Evolutionary conservation across 2,797 vertebrate species (phyloP).

Genomic region (Poliocrania exsul): DNA sequence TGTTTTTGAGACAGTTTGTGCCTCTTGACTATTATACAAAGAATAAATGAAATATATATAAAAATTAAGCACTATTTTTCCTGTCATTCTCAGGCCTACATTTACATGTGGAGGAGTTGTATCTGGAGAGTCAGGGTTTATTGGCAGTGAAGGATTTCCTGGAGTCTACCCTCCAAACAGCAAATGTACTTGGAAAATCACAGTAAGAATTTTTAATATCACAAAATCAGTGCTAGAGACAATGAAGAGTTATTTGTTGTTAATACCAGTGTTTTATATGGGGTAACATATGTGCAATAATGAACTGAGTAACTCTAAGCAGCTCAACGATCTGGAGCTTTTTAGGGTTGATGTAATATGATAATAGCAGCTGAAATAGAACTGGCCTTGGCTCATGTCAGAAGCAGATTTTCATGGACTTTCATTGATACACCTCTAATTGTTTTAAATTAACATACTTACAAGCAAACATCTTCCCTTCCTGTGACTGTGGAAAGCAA

Average conservation of each 20-base stretch:
- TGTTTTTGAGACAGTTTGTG: not conserved
- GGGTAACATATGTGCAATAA: not conserved
- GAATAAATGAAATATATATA: not conserved
- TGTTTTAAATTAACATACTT: not conserved
- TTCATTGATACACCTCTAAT: not conserved
- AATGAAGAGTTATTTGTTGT: not conserved
- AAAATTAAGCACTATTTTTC: not conserved
- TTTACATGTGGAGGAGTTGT: constrained; percentile 94
- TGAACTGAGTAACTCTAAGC: constrained; percentile 8
- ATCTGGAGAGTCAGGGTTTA: constrained; percentile 91
- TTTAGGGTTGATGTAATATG: not conserved
- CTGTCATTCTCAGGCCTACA: constrained; percentile 76
- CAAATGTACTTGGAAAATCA: constrained; percentile 98
- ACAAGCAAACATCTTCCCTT: not conserved
- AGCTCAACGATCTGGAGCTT: not conserved
- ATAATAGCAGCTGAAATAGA: not conserved
- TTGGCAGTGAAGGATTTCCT: constrained; percentile 98
- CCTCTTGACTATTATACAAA: not conserved
- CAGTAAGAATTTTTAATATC: constrained; percentile 83
- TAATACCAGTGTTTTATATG: not conserved
- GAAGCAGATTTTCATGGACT: not conserved
- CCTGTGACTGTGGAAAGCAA: not conserved
- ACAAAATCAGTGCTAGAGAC: constrained; percentile 32
- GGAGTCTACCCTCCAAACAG: constrained; percentile 97
- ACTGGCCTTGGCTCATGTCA: not conserved